A percentile compares a stretch with the other conserved stretches of the same genome.
phyloP scores from a whole-genome alignment of 2,888 invertebrate species.

The Bellardia bayeri region DNA sequence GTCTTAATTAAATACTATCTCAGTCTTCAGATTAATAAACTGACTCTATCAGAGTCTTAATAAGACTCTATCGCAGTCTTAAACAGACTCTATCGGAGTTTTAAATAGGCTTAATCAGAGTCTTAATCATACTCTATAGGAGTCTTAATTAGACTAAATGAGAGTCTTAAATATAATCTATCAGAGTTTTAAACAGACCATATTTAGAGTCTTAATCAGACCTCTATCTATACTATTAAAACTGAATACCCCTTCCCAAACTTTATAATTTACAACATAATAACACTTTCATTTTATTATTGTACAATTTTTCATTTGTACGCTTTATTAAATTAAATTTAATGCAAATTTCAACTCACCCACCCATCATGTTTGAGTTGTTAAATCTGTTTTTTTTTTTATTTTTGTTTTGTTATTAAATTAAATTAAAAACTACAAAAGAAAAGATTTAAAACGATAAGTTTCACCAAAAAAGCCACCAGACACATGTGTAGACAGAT shows the following conservation, averaged over 20 bases:
- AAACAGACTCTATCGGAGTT: no score
- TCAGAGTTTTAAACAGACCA: no score
- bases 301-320: background rate
- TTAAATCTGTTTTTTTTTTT: slow-evolving; percentile 29
- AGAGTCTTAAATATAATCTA: no score
- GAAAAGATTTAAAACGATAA: slow-evolving; percentile 41
- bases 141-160: no score
- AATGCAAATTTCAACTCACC: slow-evolving; percentile 15
- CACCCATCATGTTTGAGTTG: slow-evolving; percentile 19
- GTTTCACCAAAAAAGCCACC: slow-evolving; percentile 1
- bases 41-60: no score
- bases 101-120: no score
- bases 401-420: slow-evolving; percentile 12
- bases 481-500: slow-evolving; percentile 44
- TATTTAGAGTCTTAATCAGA: no score
- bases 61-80: no score
- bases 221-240: no score
- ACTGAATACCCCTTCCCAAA: background rate
- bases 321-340: background rate
- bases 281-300: slow-evolving; percentile 29
- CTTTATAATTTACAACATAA: background rate
- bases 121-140: no score
- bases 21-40: no score
- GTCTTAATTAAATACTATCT: no score
- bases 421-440: slow-evolving; percentile 30